Evolutionary conservation across 2,797 vertebrate genomes (phyloP).

Genomic region (Lophotriccus pileatus): DNA sequence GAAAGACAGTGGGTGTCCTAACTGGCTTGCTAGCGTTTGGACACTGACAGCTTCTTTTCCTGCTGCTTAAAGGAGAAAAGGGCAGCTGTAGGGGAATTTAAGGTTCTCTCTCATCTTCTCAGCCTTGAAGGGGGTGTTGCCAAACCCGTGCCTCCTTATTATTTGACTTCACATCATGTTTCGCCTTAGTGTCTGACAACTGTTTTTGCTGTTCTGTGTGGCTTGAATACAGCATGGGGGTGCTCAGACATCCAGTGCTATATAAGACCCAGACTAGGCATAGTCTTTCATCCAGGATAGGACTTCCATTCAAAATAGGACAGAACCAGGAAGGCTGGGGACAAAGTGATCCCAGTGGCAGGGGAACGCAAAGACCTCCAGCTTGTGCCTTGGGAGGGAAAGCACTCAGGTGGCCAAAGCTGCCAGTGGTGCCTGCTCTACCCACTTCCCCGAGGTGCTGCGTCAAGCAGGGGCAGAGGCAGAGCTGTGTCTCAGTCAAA

Average conservation of each 20-base stretch:
- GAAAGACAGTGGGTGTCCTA: not conserved
- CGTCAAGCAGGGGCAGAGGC: not conserved
- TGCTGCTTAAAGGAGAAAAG: not conserved
- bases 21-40: not conserved
- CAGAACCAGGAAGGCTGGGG: not conserved
- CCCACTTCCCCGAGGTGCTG: rapidly evolving
- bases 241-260: not conserved
- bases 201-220: not conserved
- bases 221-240: not conserved
- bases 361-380: not conserved
- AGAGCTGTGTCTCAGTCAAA: not conserved
- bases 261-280: not conserved
- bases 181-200: not conserved
- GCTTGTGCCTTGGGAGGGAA: not conserved
- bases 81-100: not conserved
- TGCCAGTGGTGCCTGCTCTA: rapidly evolving
- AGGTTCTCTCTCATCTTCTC: not conserved
- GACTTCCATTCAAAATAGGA: not conserved
- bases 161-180: not conserved
- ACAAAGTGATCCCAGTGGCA: not conserved
- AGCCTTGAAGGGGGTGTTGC: not conserved
- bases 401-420: not conserved
- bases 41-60: not conserved
- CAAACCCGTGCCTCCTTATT: not conserved
- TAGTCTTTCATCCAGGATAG: not conserved